A percentile compares a stretch with the other conserved stretches of the same genome.
These are phyloP conservation scores for Sinocyclocheilus grahami DNA, from an alignment of 2,113 vertebrate genomes.

Conservation along the genomic window DNA sequence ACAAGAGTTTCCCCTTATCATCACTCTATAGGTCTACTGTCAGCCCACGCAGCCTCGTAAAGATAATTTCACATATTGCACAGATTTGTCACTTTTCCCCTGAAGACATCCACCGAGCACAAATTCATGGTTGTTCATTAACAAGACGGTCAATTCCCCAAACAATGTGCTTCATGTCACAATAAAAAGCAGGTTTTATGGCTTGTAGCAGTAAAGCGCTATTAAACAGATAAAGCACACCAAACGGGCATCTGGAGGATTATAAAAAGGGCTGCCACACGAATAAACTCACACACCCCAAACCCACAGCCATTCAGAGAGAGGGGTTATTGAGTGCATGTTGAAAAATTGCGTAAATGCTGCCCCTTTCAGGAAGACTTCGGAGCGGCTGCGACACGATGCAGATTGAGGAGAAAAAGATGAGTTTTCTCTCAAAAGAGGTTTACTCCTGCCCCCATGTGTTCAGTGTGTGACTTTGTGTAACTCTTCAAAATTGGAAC, in stretches of 20 bases:
- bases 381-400: not conserved
- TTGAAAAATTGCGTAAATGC: not conserved
- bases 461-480: not conserved
- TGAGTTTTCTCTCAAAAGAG: constrained; percentile 21
- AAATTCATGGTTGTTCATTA: constrained; percentile 73
- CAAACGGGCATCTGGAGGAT: constrained; percentile 62
- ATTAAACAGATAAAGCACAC: constrained; percentile 64
- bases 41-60: constrained; percentile 64
- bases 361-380: constrained; percentile 40
- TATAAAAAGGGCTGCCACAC: constrained; percentile 72
- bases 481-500: not conserved
- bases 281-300: constrained; percentile 73
- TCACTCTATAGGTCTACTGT: constrained; percentile 23
- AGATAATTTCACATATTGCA: constrained; percentile 63
- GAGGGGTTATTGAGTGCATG: constrained; percentile 55
- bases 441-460: constrained; percentile 37
- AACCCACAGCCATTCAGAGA: constrained; percentile 42
- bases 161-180: constrained; percentile 63
- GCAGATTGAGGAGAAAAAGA: not conserved
- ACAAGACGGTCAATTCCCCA: constrained; percentile 64
- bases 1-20: constrained; percentile 39
- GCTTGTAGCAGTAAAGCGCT: constrained; percentile 61
- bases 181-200: constrained; percentile 63
- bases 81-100: constrained; percentile 57
- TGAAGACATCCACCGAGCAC: constrained; percentile 54